Base-by-base conservation (phyloP, 2,888 invertebrate genomes). In the Pyrrhia umbra region DNA sequence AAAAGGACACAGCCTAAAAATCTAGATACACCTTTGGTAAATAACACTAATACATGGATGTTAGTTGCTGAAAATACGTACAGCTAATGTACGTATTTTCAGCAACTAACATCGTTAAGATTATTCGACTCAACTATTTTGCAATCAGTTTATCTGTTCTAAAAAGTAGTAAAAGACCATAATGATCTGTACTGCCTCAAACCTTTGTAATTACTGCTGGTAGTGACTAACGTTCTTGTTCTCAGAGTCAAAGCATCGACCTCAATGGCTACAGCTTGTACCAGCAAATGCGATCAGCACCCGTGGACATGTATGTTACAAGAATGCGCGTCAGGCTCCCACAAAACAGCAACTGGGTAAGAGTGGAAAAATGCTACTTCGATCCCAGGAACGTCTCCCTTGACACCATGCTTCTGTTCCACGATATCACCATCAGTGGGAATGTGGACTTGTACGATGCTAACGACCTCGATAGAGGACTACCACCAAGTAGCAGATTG, bases 371-470 rank as follows among this genome's bases (percentile, higher is more conserved):
- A 84, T 98, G 97, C 85, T 95, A 96, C 75, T 98, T 96, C 87
- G 97, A 97, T 82, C 97, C 97, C 0, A 93, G 95, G 71, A 97
- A 97, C 85, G 95, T 96, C 6, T 97, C 97, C 10, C 92, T 98
- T 6, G 97, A 97, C 77, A 97, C 97, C 0, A 96, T 97, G 84
- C 94, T 98, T 0, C 92, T 97, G 10, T 97, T 98, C 90, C 97
- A 97, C 79, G 98, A 98, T 83, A 90, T 98, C 40, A 97, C 97
- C 0, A 97, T 98, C 51, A 97, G 97, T 67, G 97, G 98, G 0
- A 96, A 96, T 79, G 96, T 97, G 0, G 96, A 97, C 68, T 88
- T 97, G 37, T 95, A 90, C 61, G 91, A 93, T 20, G 88, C 90
- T 0, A 93, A 90, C 39, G 93, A 95, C 21, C 78, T 94, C 0